These are phyloP conservation scores for Tursiops truncatus DNA, from an alignment of 2,113 vertebrate species.

Conservation along the genomic window DNA sequence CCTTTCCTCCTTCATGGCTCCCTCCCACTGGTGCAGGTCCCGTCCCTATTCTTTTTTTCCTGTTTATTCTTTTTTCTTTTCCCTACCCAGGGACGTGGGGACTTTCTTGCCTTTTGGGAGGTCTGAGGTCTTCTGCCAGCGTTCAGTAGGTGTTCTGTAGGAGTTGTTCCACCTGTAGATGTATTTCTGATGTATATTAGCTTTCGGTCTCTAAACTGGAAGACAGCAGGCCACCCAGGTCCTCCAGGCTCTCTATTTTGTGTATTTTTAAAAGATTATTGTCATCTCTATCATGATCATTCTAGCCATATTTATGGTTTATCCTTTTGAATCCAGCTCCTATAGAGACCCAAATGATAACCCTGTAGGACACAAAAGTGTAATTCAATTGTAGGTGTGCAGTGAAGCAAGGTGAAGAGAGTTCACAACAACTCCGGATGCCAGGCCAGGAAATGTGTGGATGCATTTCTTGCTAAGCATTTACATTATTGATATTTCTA, in stretches of 20 bases:
- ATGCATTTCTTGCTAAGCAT: conserved; percentile 28
- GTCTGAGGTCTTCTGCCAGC: too few relatives aligned
- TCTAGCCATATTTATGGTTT: neutral
- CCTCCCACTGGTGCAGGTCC: too few relatives aligned
- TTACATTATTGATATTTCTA: conserved; percentile 51
- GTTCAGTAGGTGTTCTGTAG: too few relatives aligned
- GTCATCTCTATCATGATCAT: neutral
- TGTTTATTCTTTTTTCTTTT: too few relatives aligned
- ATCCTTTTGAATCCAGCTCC: neutral
- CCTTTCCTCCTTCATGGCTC: too few relatives aligned
- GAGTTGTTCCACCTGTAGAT: too few relatives aligned
- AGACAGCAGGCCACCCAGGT: too few relatives aligned
- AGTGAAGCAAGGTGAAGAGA: neutral
- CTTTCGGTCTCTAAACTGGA: too few relatives aligned
- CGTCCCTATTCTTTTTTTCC: too few relatives aligned
- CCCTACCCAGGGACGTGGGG: too few relatives aligned
- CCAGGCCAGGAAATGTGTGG: neutral
- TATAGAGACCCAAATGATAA: neutral
- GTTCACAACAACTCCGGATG: neutral
- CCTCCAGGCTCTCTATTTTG: neutral
- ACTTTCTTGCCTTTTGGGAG: too few relatives aligned
- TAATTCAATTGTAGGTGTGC: neutral
- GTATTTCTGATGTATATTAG: too few relatives aligned
- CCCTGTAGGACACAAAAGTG: neutral
- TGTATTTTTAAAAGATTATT: neutral